Conservation (phyloP, 2,113 vertebrate genomes). For the Pithys albifrons region DNA sequence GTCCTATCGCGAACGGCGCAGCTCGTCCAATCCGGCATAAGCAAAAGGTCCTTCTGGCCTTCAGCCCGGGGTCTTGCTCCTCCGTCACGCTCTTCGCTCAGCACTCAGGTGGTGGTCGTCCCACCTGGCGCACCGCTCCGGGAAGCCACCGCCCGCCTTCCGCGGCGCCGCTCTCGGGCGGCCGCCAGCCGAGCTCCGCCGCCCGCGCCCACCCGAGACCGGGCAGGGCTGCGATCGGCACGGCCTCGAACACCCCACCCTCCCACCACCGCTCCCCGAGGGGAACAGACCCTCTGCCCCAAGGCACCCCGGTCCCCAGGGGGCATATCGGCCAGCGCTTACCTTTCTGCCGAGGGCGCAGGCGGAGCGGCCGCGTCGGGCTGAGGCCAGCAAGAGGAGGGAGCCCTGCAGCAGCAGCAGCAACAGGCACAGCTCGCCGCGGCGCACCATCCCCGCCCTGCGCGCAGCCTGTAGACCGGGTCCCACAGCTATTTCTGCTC, state of each 20-base stretch:
- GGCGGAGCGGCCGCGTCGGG: neutral
- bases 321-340: neutral
- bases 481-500: neutral
- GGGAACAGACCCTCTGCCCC: no score
- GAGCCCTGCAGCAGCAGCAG: neutral
- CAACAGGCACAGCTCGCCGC: neutral
- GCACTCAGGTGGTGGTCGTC: no score
- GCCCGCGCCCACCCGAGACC: no score
- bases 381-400: slow-evolving; percentile 25
- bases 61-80: neutral
- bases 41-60: accelerated
- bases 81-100: neutral
- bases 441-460: neutral
- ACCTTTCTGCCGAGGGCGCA: slow-evolving; percentile 15
- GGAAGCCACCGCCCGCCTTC: no score
- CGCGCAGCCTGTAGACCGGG: neutral
- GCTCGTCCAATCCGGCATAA: neutral
- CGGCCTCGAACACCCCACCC: neutral
- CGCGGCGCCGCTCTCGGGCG: no score
- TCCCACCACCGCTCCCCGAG: no score
- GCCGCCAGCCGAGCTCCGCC: no score
- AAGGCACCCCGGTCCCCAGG: no score
- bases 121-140: neutral
- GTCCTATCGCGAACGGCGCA: accelerated
- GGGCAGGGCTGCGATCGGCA: no score